Evolutionary conservation across 92 coral and sea anemone species (phyloP).

Genomic region (Galaxea fascicularis): DNA sequence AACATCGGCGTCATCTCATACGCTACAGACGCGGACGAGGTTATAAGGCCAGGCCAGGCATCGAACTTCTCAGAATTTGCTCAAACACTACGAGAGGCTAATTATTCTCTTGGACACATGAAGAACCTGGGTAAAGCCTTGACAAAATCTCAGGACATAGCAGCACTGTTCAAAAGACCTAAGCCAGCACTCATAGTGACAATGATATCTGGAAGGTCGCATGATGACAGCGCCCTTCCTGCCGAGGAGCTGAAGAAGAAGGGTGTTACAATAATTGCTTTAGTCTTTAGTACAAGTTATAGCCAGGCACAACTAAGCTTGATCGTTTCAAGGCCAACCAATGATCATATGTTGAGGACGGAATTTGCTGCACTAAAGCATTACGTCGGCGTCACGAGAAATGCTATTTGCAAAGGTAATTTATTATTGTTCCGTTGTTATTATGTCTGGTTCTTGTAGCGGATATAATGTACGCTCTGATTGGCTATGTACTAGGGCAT

Average conservation of each 20-base stretch:
- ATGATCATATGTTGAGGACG: background rate
- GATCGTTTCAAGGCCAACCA: slow-evolving; percentile 1
- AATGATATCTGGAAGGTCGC: slow-evolving; percentile 31
- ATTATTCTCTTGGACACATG: slow-evolving; percentile 18
- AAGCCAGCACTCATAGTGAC: slow-evolving; percentile 5
- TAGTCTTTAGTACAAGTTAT: slow-evolving; percentile 4
- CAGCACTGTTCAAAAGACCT: background rate
- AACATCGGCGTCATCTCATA: slow-evolving; percentile 29
- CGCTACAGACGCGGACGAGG: slow-evolving; percentile 6
- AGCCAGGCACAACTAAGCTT: background rate
- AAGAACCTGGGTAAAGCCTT: slow-evolving; percentile 35
- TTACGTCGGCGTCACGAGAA: background rate
- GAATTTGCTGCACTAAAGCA: slow-evolving; percentile 5
- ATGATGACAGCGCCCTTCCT: background rate
- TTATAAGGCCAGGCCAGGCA: slow-evolving; percentile 21
- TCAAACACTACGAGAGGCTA: slow-evolving; percentile 16
- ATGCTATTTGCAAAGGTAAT: slow-evolving; percentile 27
- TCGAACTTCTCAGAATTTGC: slow-evolving; percentile 35
- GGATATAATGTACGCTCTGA: too few species aligned
- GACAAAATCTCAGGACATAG: background rate
- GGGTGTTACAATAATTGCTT: slow-evolving; percentile 19
- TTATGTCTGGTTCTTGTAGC: too few species aligned
- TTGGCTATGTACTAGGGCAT: too few species aligned
- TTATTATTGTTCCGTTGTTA: too few species aligned
- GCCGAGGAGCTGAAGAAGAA: slow-evolving; percentile 6